A percentile compares a stretch with the other conserved stretches of the same genome.
phyloP scores from a whole-genome alignment of 2,888 invertebrate genomes.

The Tinea pellionella region DNA sequence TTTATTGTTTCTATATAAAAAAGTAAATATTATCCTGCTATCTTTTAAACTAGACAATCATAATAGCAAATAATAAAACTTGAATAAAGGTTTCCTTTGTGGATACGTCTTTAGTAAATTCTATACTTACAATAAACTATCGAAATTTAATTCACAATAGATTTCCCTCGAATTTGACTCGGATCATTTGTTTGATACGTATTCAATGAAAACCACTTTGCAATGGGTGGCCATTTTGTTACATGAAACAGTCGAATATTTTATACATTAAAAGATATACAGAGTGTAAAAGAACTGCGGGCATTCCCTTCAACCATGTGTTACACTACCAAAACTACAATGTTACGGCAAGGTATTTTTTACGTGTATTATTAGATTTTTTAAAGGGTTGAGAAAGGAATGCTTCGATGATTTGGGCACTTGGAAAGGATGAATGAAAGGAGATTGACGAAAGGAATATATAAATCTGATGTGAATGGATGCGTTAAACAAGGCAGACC shows the following conservation, averaged over 20 bases:
- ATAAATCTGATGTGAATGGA: too few relatives aligned
- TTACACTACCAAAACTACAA: too few relatives aligned
- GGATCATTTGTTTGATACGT: neutral
- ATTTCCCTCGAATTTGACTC: neutral
- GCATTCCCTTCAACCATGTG: too few relatives aligned
- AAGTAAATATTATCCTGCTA: neutral
- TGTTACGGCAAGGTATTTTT: too few relatives aligned
- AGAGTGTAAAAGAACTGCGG: too few relatives aligned
- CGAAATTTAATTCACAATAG: conserved; percentile 2
- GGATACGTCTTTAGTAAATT: neutral
- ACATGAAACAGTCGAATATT: neutral
- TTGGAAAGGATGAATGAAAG: too few relatives aligned
- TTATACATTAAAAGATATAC: neutral
- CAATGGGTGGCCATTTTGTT: neutral
- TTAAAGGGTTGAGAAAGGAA: too few relatives aligned
- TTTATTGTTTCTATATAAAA: too few relatives aligned
- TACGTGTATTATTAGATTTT: too few relatives aligned
- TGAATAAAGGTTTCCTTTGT: conserved; percentile 1
- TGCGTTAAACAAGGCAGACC: too few relatives aligned
- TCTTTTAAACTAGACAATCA: neutral
- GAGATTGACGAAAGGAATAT: too few relatives aligned
- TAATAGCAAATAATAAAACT: neutral
- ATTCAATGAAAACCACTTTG: neutral
- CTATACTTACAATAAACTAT: neutral
- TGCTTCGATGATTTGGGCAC: too few relatives aligned